phyloP scores from a whole-genome alignment of 2,113 vertebrate genomes.

The Microcebus ravelobensis region DNA sequence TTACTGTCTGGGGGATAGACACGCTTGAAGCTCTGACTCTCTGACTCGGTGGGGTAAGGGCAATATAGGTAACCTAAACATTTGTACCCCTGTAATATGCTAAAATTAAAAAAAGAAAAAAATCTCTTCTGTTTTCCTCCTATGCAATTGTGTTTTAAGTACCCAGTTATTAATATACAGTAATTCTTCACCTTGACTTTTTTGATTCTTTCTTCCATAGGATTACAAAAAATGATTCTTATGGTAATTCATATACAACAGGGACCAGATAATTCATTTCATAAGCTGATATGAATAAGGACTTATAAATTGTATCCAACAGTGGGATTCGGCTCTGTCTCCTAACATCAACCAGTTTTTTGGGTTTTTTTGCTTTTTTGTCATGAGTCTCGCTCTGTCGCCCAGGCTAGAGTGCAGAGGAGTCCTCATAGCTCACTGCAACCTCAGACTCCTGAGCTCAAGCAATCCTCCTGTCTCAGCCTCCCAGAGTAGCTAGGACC shows the following conservation, averaged over 20 bases:
- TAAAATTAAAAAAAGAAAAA: too few relatives aligned
- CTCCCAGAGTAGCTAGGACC: too few relatives aligned
- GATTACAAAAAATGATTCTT: conserved; percentile 9
- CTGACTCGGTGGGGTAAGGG: too few relatives aligned
- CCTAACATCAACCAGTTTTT: neutral
- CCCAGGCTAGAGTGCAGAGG: too few relatives aligned
- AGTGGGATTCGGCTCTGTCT: neutral
- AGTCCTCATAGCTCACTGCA: too few relatives aligned
- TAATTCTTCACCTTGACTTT: neutral
- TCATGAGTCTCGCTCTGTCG: too few relatives aligned
- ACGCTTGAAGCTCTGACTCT: too few relatives aligned
- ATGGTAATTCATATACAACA: neutral
- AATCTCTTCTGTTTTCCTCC: neutral
- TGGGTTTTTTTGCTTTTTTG: neutral
- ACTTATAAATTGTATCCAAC: neutral
- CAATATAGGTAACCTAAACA: too few relatives aligned
- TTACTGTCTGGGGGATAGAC: too few relatives aligned
- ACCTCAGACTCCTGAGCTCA: too few relatives aligned
- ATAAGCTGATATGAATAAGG: conserved; percentile 1
- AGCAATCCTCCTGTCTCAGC: too few relatives aligned
- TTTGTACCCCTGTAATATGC: too few relatives aligned
- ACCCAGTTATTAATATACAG: neutral
- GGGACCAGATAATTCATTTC: conserved; percentile 8
- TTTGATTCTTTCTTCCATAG: neutral
- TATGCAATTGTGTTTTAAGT: conserved; percentile 19